Percentiles rank a stretch among this genome's conserved stretches.
Conservation (phyloP, 1,140 invertebrate species). For the Drosophila repletoides region DNA sequence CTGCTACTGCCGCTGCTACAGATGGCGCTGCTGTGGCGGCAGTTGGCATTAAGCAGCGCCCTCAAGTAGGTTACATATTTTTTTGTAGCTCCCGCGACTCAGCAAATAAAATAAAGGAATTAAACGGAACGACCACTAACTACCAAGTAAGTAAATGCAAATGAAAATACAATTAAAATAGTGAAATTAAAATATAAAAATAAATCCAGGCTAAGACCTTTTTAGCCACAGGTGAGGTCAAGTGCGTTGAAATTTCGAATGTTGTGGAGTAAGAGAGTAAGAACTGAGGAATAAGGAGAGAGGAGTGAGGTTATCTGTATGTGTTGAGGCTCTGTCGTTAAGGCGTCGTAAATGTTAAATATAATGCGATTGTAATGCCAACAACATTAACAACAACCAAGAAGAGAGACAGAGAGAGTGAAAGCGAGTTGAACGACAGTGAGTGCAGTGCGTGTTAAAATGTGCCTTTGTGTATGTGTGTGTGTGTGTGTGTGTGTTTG, state of each 20-base stretch:
- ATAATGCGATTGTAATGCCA: conserved; percentile 40
- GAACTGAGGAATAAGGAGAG: not conserved
- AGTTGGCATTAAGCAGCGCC: conserved; percentile 67
- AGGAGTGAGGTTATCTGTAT: not conserved
- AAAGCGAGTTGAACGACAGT: not conserved
- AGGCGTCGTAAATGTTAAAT: conserved; percentile 33
- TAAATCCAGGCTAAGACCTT: too few species aligned
- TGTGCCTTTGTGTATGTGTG: not conserved
- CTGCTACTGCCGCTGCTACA: conserved; percentile 49
- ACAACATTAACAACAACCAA: conserved; percentile 13
- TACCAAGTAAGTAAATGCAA: conserved; percentile 14
- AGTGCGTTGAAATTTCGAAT: too few species aligned
- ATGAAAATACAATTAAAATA: not conserved
- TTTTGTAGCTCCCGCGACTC: conserved; percentile 29
- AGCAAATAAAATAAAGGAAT: not conserved
- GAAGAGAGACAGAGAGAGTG: not conserved
- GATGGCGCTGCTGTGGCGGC: conserved; percentile 41
- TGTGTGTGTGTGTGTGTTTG: not conserved
- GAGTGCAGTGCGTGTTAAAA: conserved; percentile 2
- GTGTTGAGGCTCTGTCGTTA: conserved; percentile 11
- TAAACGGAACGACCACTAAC: not conserved
- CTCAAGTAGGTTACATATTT: conserved; percentile 76
- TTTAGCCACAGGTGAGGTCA: too few species aligned
- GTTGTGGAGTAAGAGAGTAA: not conserved
- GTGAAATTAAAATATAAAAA: too few species aligned